Conservation (phyloP, 2,113 vertebrate genomes). For the Laterallus jamaicensis region DNA sequence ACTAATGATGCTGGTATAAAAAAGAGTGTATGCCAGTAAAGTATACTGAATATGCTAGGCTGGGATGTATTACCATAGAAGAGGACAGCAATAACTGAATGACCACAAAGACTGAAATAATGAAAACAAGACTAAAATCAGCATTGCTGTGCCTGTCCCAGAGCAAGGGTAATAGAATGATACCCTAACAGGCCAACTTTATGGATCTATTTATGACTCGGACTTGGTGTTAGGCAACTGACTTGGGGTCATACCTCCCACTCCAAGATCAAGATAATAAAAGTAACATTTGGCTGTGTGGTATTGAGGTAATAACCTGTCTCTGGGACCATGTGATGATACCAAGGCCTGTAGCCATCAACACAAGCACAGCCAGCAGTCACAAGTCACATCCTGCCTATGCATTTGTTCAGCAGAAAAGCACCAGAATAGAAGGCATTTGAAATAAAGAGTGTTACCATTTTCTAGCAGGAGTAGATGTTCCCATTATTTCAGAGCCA, state of each 20-base stretch:
- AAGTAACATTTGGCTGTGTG: not conserved
- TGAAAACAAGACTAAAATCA: not conserved
- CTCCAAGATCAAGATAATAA: not conserved
- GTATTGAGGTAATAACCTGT: rapidly evolving
- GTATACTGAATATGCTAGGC: not conserved
- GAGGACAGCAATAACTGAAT: not conserved
- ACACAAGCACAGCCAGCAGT: not conserved
- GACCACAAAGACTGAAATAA: not conserved
- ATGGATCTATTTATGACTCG: not conserved
- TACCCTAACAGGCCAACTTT: not conserved
- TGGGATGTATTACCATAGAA: not conserved
- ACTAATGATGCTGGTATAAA: not conserved
- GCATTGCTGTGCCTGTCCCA: not conserved
- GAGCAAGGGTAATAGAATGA: rapidly evolving
- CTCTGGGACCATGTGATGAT: not conserved
- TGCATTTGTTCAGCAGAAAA: not conserved
- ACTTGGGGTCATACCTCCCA: not conserved
- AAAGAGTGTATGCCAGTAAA: not conserved
- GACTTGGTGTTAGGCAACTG: not conserved
- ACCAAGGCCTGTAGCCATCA: not conserved
- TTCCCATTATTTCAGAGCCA: not conserved
- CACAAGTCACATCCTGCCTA: rapidly evolving
- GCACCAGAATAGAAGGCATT: not conserved
- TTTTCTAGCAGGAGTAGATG: not conserved
- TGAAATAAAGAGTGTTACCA: not conserved